A percentile compares a stretch with the other conserved stretches of the same genome.
Evolutionary conservation across 2,888 invertebrate genomes (phyloP).

Genomic region (Hydriomena furcata): DNA sequence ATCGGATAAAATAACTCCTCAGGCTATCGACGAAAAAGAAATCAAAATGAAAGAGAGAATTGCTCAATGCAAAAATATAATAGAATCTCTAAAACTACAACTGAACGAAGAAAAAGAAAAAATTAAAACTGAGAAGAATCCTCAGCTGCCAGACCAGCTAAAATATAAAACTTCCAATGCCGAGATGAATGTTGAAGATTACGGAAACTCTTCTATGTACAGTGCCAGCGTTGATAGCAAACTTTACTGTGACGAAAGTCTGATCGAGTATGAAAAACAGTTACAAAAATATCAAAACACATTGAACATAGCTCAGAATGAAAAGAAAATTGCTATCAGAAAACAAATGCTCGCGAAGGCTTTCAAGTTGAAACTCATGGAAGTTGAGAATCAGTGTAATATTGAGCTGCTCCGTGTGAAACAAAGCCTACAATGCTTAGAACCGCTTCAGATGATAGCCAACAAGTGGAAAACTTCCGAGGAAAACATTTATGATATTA

Average conservation of each 20-base stretch:
- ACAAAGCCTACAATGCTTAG: constrained; percentile 73
- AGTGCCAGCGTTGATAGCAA: constrained; percentile 60
- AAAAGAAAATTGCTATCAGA: constrained; percentile 74
- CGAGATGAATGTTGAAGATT: constrained; percentile 14
- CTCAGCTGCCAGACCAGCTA: constrained; percentile 8
- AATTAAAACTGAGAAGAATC: constrained; percentile 53
- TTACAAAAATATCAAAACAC: constrained; percentile 74
- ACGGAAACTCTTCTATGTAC: constrained; percentile 40
- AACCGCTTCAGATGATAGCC: constrained; percentile 70
- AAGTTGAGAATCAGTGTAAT: constrained; percentile 78
- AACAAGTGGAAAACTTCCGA: constrained; percentile 65
- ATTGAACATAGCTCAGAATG: constrained; percentile 70
- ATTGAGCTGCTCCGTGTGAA: constrained; percentile 72
- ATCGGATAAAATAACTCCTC: constrained; percentile 42
- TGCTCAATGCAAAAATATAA: constrained; percentile 64
- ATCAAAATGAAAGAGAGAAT: constrained; percentile 66
- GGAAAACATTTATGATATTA: constrained; percentile 52
- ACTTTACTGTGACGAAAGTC: constrained; percentile 63
- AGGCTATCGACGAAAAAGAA: constrained; percentile 61
- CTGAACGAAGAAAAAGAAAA: constrained; percentile 67
- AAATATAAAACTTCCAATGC: constrained; percentile 1
- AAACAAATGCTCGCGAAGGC: constrained; percentile 78
- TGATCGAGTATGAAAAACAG: constrained; percentile 75
- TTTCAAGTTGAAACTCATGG: constrained; percentile 68
- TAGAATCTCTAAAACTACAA: constrained; percentile 69